phyloP scores from a whole-genome alignment of 2,888 invertebrate species.

The Brachypalpus laphriformis region DNA sequence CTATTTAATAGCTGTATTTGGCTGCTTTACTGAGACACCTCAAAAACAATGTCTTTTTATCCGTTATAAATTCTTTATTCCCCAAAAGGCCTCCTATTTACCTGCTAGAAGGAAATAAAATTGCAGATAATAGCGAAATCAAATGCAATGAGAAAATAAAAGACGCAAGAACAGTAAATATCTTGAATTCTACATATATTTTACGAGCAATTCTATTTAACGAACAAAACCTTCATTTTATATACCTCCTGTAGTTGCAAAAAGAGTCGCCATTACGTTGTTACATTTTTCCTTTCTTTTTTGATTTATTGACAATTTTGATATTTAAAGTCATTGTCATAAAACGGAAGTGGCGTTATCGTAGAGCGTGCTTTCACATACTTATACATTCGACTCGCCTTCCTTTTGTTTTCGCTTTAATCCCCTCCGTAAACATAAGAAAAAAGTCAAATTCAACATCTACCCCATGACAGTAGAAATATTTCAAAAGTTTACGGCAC shows the following conservation, averaged over 20 bases:
- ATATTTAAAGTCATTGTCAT: slow-evolving; percentile 42
- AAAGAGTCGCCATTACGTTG: slow-evolving; percentile 5
- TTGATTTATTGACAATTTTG: slow-evolving; percentile 54
- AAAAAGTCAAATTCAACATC: not conserved
- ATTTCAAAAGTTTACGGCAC: slow-evolving; percentile 41
- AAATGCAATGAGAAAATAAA: slow-evolving; percentile 24
- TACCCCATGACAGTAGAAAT: slow-evolving; percentile 6
- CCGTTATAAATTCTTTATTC: not conserved
- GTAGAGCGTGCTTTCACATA: slow-evolving; percentile 29
- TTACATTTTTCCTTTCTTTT: slow-evolving; percentile 1
- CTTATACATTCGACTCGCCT: slow-evolving; percentile 16
- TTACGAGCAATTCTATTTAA: slow-evolving; percentile 1
- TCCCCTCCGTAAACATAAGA: not conserved
- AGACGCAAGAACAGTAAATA: not conserved
- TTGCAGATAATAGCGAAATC: slow-evolving; percentile 18
- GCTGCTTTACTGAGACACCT: not conserved
- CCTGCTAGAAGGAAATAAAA: slow-evolving; percentile 13
- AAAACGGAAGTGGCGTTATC: slow-evolving; percentile 42
- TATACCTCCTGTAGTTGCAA: not conserved
- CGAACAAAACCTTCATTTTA: slow-evolving; percentile 3
- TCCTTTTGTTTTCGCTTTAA: slow-evolving; percentile 8
- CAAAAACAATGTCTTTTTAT: not conserved
- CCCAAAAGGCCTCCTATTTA: not conserved
- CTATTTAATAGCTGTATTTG: not conserved
- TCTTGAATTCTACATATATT: not conserved